Percentiles rank a stretch among this genome's conserved stretches.
Conservation (phyloP, 37 sponge, comb jelly and placozoan species). For the Agelas oroides region DNA sequence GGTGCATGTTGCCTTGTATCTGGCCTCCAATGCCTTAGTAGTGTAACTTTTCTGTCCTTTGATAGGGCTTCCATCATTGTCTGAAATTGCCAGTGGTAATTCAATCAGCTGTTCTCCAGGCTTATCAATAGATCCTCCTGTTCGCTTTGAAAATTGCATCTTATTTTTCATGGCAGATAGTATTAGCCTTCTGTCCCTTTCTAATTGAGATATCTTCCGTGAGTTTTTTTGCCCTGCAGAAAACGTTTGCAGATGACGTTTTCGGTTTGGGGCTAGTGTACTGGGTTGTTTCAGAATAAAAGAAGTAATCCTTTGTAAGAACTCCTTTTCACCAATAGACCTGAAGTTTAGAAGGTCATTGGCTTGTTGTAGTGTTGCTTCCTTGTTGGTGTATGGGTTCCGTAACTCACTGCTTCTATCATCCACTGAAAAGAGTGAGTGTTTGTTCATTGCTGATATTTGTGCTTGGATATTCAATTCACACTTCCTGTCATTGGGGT, state of each 20-base stretch:
- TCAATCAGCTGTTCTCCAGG: too few relatives aligned
- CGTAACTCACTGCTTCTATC: neutral
- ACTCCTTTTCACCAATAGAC: slow-evolving; percentile 2
- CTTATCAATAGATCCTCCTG: too few relatives aligned
- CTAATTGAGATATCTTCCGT: slow-evolving; percentile 11
- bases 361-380: neutral
- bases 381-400: slow-evolving; percentile 25
- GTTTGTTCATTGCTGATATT: neutral
- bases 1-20: neutral
- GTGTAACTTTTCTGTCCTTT: slow-evolving; percentile 35
- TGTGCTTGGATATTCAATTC: slow-evolving; percentile 1
- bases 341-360: slow-evolving; percentile 20
- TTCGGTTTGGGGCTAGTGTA: slow-evolving; percentile 20
- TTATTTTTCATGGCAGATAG: slow-evolving; percentile 25
- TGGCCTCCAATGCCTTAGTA: neutral
- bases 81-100: slow-evolving; percentile 14
- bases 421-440: neutral
- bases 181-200: slow-evolving; percentile 18
- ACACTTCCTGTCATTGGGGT: slow-evolving; percentile 1
- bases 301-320: neutral
- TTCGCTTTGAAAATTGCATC: too few relatives aligned
- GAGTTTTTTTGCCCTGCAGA: neutral
- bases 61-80: slow-evolving; percentile 2
- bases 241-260: slow-evolving; percentile 7
- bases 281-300: slow-evolving; percentile 33